Evolutionary conservation across 2,888 invertebrate genomes (phyloP).

Genomic region (Cheilosia soror): DNA sequence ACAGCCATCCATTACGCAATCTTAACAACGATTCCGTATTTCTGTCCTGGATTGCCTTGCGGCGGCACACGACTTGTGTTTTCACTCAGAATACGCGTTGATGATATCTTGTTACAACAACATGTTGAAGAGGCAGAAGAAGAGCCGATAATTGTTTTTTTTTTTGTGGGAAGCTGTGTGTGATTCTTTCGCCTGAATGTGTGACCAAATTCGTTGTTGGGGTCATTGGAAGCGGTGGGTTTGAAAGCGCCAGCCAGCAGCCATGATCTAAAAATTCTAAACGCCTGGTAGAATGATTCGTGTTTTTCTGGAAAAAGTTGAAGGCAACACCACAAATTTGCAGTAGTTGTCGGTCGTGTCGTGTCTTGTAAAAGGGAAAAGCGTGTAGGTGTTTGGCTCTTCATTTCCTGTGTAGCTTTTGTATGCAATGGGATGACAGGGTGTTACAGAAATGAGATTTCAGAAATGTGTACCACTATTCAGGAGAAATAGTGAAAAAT

Average conservation of each 20-base stretch:
- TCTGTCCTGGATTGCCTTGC: background rate
- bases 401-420: background rate
- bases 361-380: too few species aligned
- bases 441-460: too few species aligned
- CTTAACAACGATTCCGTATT: background rate
- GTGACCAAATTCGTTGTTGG: constrained; percentile 2
- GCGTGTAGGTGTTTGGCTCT: background rate
- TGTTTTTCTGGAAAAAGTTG: constrained; percentile 79
- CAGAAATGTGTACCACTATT: too few species aligned
- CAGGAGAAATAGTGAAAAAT: too few species aligned
- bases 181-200: background rate
- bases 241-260: background rate
- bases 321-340: background rate
- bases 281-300: constrained; percentile 78
- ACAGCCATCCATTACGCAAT: constrained; percentile 13
- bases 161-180: constrained; percentile 5
- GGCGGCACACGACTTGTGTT: background rate
- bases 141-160: constrained; percentile 12
- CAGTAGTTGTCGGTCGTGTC: too few species aligned
- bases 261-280: constrained; percentile 58
- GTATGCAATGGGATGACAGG: too few species aligned
- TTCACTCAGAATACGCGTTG: background rate
- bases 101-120: constrained; percentile 38
- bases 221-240: constrained; percentile 7
- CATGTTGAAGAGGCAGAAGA: constrained; percentile 28